Evolutionary conservation across 2,797 vertebrate genomes (phyloP).

Genomic region (Poecilia velifera): DNA sequence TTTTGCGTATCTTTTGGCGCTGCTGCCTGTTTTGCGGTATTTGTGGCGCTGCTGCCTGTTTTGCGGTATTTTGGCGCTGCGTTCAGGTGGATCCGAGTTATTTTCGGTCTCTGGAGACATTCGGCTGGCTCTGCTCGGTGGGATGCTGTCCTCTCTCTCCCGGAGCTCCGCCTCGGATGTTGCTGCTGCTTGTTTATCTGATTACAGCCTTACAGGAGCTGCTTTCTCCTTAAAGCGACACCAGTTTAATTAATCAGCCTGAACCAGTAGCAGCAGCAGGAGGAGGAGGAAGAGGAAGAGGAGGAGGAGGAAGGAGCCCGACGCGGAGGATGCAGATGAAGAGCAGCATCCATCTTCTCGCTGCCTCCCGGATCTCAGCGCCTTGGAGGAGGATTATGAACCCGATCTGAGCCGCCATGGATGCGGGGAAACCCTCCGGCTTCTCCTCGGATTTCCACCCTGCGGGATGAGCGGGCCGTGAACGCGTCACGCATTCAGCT

Average conservation of each 20-base stretch:
- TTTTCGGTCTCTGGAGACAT: background rate
- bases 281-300: background rate
- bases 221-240: conserved; percentile 74
- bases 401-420: conserved; percentile 29
- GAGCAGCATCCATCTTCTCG: conserved; percentile 32
- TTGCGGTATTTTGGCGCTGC: background rate
- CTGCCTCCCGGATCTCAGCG: conserved; percentile 16
- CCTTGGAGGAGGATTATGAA: conserved; percentile 10
- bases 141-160: background rate
- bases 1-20: too few relatives aligned
- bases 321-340: conserved; percentile 33
- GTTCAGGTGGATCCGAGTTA: background rate
- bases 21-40: too few relatives aligned
- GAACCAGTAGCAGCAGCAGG: background rate
- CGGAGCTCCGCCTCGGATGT: conserved; percentile 58
- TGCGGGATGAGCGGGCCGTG: conserved; percentile 19
- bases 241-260: conserved; percentile 73
- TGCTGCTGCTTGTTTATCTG: conserved; percentile 54
- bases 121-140: background rate
- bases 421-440: conserved; percentile 9
- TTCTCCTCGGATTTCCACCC: conserved; percentile 9
- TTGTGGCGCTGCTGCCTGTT: too few relatives aligned
- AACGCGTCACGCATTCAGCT: conserved; percentile 36
- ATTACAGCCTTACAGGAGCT: conserved; percentile 46
- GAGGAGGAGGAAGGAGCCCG: conserved; percentile 4